Conservation (phyloP, 2,113 vertebrate genomes). For the Uropsilus gracilis region DNA sequence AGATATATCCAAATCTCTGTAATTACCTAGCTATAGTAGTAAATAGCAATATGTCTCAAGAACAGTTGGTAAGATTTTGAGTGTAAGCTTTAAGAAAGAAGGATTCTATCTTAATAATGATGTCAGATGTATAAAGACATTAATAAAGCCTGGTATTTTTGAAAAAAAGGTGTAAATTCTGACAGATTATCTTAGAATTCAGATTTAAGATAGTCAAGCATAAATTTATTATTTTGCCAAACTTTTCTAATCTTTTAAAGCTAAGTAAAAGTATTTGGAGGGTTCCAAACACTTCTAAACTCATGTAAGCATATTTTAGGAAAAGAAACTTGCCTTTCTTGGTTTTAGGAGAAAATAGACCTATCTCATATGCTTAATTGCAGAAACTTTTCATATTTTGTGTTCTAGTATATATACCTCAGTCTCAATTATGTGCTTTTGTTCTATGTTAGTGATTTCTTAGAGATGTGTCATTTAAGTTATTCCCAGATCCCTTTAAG, state of each 20-base stretch:
- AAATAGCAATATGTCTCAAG: background rate
- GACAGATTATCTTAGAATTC: conserved; percentile 3
- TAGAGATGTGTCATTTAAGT: background rate
- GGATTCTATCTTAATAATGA: background rate
- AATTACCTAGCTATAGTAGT: background rate
- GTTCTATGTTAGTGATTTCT: background rate
- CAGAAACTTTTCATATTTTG: background rate
- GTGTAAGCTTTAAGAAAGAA: background rate
- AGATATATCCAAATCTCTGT: background rate
- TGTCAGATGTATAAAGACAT: background rate
- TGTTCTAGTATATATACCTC: background rate
- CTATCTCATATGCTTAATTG: background rate
- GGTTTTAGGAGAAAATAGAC: background rate
- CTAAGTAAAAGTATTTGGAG: conserved; percentile 21
- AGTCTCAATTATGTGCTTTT: background rate
- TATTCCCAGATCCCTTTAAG: background rate
- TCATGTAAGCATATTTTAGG: background rate
- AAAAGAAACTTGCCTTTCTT: background rate
- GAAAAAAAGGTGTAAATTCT: background rate
- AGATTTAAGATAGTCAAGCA: conserved; percentile 11
- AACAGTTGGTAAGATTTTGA: background rate
- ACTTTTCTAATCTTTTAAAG: conserved; percentile 47
- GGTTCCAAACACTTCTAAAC: background rate
- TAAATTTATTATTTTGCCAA: conserved; percentile 22
- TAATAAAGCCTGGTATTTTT: background rate